phyloP scores from a whole-genome alignment of 1,140 invertebrate species.

The Liolophura sinensis region DNA sequence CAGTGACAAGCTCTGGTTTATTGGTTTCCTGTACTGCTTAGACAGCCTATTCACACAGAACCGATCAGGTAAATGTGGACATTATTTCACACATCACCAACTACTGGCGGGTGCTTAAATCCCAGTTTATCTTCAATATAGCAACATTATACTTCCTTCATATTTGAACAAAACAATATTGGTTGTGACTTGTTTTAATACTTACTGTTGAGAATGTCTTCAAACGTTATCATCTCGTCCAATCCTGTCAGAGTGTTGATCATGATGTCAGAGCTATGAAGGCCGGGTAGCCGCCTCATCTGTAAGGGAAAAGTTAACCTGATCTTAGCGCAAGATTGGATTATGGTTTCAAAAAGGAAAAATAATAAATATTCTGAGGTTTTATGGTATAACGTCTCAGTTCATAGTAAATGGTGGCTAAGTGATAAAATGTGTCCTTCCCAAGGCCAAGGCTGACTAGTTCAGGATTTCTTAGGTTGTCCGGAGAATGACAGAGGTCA shows the following conservation, averaged over 20 bases:
- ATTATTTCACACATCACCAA: not conserved
- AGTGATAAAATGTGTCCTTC: no score
- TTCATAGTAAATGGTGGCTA: no score
- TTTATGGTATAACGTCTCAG: no score
- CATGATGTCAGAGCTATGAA: constrained; percentile 56
- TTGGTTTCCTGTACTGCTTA: not conserved
- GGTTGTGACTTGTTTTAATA: not conserved
- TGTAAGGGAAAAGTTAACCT: constrained; percentile 28
- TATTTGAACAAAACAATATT: constrained; percentile 3
- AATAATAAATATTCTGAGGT: no score
- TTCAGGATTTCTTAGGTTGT: no score
- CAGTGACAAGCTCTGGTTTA: not conserved
- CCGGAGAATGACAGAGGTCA: no score
- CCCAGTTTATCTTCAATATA: not conserved
- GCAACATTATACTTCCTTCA: not conserved
- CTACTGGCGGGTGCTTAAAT: not conserved
- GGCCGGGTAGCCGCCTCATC: constrained; percentile 52
- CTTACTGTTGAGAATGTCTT: constrained; percentile 76
- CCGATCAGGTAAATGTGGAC: no score
- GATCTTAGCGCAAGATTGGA: constrained; percentile 1
- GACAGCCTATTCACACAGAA: not conserved
- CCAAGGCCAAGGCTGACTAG: no score
- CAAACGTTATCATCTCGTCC: constrained; percentile 79
- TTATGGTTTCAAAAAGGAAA: no score
- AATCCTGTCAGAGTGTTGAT: constrained; percentile 61